These are phyloP conservation scores for Drosophila gunungcola DNA, from an alignment of 1,140 invertebrate species.

Conservation along the genomic window DNA sequence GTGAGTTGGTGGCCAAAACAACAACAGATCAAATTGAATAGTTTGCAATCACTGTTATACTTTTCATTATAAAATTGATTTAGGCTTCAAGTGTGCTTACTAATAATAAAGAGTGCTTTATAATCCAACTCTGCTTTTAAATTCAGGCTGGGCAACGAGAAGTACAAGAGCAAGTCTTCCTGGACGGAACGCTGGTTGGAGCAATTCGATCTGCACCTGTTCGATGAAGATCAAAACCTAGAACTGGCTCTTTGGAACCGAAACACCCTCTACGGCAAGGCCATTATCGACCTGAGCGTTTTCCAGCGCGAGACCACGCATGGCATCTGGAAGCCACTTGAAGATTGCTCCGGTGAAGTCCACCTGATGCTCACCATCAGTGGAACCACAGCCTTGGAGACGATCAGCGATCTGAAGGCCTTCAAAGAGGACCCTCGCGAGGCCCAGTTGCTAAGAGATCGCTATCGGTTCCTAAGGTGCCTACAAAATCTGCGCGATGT, in stretches of 20 bases:
- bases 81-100: too few species aligned
- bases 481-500: constrained; percentile 93
- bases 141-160: constrained; percentile 96
- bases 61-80: too few species aligned
- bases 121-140: too few species aligned
- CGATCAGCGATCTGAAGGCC: constrained; percentile 94
- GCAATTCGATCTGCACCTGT: constrained; percentile 98
- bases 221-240: constrained; percentile 88
- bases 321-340: constrained; percentile 93
- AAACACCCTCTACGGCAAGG: constrained; percentile 86
- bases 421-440: constrained; percentile 93
- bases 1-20: constrained; percentile 85
- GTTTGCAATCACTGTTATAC: too few species aligned
- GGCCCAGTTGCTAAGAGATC: constrained; percentile 87
- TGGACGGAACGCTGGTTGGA: constrained; percentile 97
- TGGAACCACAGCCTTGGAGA: constrained; percentile 95
- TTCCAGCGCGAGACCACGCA: constrained; percentile 97
- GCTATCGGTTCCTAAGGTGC: constrained; percentile 91
- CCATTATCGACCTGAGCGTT: constrained; percentile 93
- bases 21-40: too few species aligned
- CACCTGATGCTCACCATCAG: constrained; percentile 97
- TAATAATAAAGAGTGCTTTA: too few species aligned
- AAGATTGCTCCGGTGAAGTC: constrained; percentile 95
- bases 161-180: constrained; percentile 98
- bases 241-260: constrained; percentile 81